These are phyloP conservation scores for Paradisaea rubra DNA, from an alignment of 2,113 vertebrate genomes.

Conservation along the genomic window DNA sequence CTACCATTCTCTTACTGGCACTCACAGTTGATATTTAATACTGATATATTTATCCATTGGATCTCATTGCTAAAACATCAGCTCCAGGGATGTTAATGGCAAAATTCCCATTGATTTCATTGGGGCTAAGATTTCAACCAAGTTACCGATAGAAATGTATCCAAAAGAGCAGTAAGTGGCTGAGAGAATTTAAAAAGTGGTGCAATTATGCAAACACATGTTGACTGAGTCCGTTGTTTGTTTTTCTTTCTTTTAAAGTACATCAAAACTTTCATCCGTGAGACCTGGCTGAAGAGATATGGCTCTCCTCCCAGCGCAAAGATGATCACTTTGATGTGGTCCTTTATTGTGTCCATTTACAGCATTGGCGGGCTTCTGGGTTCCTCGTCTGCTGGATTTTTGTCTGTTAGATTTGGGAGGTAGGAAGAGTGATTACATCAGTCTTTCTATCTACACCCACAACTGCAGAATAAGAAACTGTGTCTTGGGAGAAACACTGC, in stretches of 20 bases:
- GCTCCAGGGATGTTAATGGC: background rate
- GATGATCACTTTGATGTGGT: conserved; percentile 70
- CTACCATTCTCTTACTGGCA: background rate
- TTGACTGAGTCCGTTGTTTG: background rate
- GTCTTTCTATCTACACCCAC: background rate
- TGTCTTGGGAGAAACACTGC: background rate
- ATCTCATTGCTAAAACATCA: background rate
- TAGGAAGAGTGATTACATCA: conserved; percentile 2
- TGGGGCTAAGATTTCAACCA: background rate
- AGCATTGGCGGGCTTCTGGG: conserved; percentile 70
- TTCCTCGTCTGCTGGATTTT: conserved; percentile 62
- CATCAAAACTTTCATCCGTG: conserved; percentile 70
- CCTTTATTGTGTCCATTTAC: conserved; percentile 71
- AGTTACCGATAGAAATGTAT: background rate
- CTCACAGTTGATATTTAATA: background rate
- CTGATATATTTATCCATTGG: background rate
- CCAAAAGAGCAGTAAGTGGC: background rate
- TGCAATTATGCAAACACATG: background rate
- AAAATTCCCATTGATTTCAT: background rate
- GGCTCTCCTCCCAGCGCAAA: conserved; percentile 44
- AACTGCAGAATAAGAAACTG: background rate
- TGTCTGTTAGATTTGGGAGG: conserved; percentile 73
- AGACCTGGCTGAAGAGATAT: conserved; percentile 69
- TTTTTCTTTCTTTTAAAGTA: conserved; percentile 53
- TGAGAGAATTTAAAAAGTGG: background rate